Conservation (phyloP, 2,113 vertebrate genomes). For the Orthonyx spaldingii region DNA sequence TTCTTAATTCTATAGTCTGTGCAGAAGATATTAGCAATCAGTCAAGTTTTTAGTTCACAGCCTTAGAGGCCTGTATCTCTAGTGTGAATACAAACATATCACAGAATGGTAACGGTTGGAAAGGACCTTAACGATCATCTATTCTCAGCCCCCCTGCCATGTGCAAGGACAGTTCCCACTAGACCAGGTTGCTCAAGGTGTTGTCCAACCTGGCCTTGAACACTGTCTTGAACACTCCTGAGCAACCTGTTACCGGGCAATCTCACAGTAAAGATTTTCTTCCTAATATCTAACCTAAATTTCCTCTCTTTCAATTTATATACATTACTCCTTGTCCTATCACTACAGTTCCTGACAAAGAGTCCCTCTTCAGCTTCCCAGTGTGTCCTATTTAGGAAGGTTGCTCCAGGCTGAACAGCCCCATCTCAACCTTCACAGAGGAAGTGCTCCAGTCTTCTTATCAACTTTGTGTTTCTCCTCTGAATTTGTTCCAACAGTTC, state of each 20-base stretch:
- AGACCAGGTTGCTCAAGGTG: not conserved
- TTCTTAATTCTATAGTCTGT: not conserved
- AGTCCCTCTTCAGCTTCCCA: accelerated
- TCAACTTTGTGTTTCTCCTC: not conserved
- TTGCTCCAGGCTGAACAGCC: not conserved
- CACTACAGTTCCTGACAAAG: not conserved
- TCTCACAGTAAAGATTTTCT: not conserved
- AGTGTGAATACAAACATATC: not conserved
- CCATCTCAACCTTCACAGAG: not conserved
- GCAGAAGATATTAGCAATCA: not conserved
- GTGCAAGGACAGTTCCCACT: not conserved
- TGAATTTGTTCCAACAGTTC: not conserved
- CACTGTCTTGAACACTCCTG: not conserved
- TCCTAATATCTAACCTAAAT: not conserved
- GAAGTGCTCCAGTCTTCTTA: not conserved
- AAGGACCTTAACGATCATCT: not conserved
- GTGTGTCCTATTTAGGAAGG: not conserved
- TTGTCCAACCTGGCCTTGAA: not conserved
- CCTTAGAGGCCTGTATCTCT: not conserved
- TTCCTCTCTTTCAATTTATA: not conserved
- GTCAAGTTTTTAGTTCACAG: not conserved
- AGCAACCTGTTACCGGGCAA: not conserved
- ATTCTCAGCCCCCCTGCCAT: not conserved
- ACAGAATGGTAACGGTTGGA: not conserved
- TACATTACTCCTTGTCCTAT: not conserved